Conservation (phyloP, 2,797 vertebrate genomes). For the Sebastes oblongus region DNA sequence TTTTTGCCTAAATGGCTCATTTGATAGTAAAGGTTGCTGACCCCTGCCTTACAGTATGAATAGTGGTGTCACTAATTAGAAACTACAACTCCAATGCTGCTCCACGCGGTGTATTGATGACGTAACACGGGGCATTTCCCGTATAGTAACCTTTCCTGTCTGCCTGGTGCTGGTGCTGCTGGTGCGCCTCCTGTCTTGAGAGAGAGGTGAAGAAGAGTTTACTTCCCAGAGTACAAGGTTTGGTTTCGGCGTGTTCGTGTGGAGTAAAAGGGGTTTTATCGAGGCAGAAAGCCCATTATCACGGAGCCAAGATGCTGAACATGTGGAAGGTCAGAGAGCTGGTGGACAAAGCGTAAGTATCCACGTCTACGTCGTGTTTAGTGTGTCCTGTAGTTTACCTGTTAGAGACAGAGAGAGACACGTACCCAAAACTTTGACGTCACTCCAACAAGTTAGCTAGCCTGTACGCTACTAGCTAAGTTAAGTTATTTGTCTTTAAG, state of each 20-base stretch:
- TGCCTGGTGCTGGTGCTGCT: conserved; percentile 40
- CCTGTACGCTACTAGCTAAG: conserved; percentile 41
- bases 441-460: conserved; percentile 70
- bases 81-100: conserved; percentile 70
- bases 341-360: conserved; percentile 99
- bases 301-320: conserved; percentile 88
- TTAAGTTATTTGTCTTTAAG: background rate
- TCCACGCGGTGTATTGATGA: conserved; percentile 53
- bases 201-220: conserved; percentile 76
- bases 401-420: conserved; percentile 82
- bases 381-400: conserved; percentile 73
- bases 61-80: background rate
- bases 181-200: conserved; percentile 75
- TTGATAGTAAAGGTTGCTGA: no score
- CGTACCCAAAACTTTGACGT: conserved; percentile 87
- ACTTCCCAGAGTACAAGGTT: conserved; percentile 80
- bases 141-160: conserved; percentile 70
- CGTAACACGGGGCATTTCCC: conserved; percentile 66
- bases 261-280: conserved; percentile 67
- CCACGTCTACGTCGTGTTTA: conserved; percentile 15
- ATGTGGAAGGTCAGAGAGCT: conserved; percentile 99
- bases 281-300: conserved; percentile 75
- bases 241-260: conserved; percentile 68
- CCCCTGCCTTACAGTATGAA: no score
- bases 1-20: no score